Evolutionary conservation across 2,113 vertebrate genomes (phyloP), one percentile per base, ranked within the genome.

Genomic region (Regulus satrapa): DNA sequence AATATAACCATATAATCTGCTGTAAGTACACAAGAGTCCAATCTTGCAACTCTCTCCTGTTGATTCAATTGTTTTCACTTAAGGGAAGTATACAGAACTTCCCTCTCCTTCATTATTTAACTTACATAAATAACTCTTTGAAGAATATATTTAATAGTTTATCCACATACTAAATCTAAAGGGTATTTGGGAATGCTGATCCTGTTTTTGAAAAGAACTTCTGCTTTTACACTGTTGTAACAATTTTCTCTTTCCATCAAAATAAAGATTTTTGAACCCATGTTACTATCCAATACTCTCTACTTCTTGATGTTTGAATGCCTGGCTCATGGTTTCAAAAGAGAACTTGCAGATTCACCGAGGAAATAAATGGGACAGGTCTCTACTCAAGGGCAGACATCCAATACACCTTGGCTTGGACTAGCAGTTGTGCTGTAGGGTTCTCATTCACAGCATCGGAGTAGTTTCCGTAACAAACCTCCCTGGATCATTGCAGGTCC

Each of bases 381-480:
- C 23, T 29, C 43, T 51, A 4, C 52, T 41, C 20, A 32, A 18
- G 18, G 15, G 46, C 48, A 64, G 68, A 29, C 10, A 68, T 5
- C 5, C n/a, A 45, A 15, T 1, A 23, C 2, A 16, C 45, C 61
- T 91, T 12, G 1, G 48, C 40, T n/a, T 38, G 25, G 54, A 64
- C 58, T 0, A 77, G 51, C 17, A 75, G 31, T 34, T 28, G 24
- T 49, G n/a, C 71, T 63, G 10, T 9, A 31, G 28, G 31, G 52
- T 19, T 87, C 68, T 55, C 29, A n/a, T 40, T 64, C 20, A 18
- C 34, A 7, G 8, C 24, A 36, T 10, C 0, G 0, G 23, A 66
- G 36, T 8, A 12, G n/a, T 24, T 85, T 76, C 66, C 2, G 0
- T 26, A 83, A 69, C 31, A 66, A 58, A 56, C 6, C 5, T 73